Evolutionary conservation across 2,113 vertebrate genomes (phyloP), one percentile per base, ranked within the genome.

Genomic region (Phrynosoma platyrhinos): DNA sequence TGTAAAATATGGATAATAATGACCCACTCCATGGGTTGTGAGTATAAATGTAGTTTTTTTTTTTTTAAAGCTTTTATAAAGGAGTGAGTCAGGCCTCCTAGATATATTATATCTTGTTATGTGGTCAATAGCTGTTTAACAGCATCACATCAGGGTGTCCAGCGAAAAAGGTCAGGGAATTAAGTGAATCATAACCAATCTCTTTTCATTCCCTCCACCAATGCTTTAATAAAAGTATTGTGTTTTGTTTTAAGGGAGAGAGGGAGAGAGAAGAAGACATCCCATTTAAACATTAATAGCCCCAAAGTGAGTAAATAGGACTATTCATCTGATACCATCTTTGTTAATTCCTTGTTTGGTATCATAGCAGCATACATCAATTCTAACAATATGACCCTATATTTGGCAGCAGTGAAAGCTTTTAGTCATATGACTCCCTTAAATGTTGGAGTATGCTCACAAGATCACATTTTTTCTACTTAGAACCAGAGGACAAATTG

Each of bases 381-480:
- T 90, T 55, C 91, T 90, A 86, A 72, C 0, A 87, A 75, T 32
- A 66, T 93, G 92, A 89, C 88, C 66, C 90, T 82, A 0, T 52
- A 79, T 42, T n/a, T 87, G 13, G 30, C 91, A 82, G 75, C 53
- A 64, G 16, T 23, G 12, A 74, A 66, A 74, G 36, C 10, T 86
- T 16, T 1, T 25, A 79, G 0, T 89, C 94, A 88, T 2, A 77
- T 74, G 92, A 86, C 66, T 9, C 64, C 92, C 84, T 0, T 84
- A 27, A 92, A 91, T 86, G 55, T 47, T 0, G 0, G 58, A 69
- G 14, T 40, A 36, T 78, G 36, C 68, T 93, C 92, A 87, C 80
- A 88, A n/a, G 68, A 53, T 1, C 9, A 83, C 55, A 30, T 55
- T 58, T 83, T 83, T 47, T 1, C 52, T 77, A 0, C 72, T 62